Conservation (phyloP, 2,888 invertebrate species). For the Cremastinae sp. region DNA sequence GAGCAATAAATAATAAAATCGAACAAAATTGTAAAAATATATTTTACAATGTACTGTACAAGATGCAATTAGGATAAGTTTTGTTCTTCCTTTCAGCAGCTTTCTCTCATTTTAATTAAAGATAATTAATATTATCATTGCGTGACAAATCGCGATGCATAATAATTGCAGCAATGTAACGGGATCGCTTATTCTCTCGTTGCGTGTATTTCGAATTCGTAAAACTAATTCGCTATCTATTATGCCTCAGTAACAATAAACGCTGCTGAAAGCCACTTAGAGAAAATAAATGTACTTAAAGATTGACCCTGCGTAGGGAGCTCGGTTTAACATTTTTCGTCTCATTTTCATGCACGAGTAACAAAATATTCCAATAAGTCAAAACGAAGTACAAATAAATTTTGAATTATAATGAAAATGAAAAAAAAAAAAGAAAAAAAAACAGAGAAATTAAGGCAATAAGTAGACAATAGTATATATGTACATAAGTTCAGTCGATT, state of each 20-base stretch:
- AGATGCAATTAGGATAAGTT: slow-evolving; percentile 50
- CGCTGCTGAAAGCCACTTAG: slow-evolving; percentile 25
- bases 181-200: slow-evolving; percentile 4
- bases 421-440: slow-evolving; percentile 46
- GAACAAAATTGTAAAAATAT: slow-evolving; percentile 73
- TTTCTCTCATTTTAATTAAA: slow-evolving; percentile 25
- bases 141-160: no score
- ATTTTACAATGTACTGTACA: slow-evolving; percentile 79
- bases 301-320: slow-evolving; percentile 45
- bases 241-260: slow-evolving; percentile 5
- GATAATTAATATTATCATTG: not conserved
- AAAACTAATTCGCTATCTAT: not conserved
- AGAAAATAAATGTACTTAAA: slow-evolving; percentile 17
- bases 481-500: slow-evolving; percentile 65
- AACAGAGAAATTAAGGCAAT: not conserved
- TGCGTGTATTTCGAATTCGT: not conserved
- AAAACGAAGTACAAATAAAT: slow-evolving; percentile 31
- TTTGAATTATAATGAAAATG: slow-evolving; percentile 53
- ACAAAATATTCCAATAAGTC: slow-evolving; percentile 14
- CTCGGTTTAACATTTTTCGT: slow-evolving; percentile 20
- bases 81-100: slow-evolving; percentile 35
- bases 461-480: slow-evolving; percentile 52
- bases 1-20: slow-evolving; percentile 75
- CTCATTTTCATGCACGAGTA: slow-evolving; percentile 9
- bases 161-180: not conserved